Evolutionary conservation across 2,113 vertebrate genomes (phyloP), one percentile per base, ranked within the genome.

Genomic region (Halichoeres trimaculatus): DNA sequence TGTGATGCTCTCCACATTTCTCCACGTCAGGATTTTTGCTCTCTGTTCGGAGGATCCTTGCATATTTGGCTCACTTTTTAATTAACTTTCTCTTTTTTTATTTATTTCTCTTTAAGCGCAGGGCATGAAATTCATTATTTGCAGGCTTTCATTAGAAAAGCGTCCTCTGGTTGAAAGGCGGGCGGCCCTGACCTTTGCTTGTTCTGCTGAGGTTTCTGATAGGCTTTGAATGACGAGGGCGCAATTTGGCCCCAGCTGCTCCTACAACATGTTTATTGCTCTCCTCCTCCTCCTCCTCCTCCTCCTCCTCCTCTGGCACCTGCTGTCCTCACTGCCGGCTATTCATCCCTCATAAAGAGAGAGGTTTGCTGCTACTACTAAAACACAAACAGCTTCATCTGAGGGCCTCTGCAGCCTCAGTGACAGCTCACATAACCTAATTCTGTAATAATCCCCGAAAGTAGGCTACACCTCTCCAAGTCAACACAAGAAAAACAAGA

Each of bases 241-340:
- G 85, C 91, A 90, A 80, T 90, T 91, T 82, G 70, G 82, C 89
- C 90, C 89, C 93, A 87, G 77, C 93, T 89, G 94, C 89, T 91
- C 87, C 80, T 87, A 77, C 83, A 35, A 78, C 81, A 61, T 87
- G 78, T 90, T 92, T 88, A 94, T 89, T 88, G 78, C 90, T 10
- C 66, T 81, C 85, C 43, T 47, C 80, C 81, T 86, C 40, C 40
- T 40, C 38, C n/a, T n/a, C n/a, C 68, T 81, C 85, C 41, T n/a
- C n/a, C 30, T 47, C 80, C 81, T 86, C 40, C 40, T 40, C 83
- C 77, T 84, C 77, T 65, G 86, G 85, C 90, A 85, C 93, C 91
- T 88, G 91, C 85, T 85, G 76, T 92, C 80, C 77, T 75, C 70
- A 74, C 85, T 78, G 70, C 26, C 24, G 70, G 64, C 76, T 48